Evolutionary conservation across 2,797 vertebrate genomes (phyloP).

Genomic region (Pseudochirops corinnae): DNA sequence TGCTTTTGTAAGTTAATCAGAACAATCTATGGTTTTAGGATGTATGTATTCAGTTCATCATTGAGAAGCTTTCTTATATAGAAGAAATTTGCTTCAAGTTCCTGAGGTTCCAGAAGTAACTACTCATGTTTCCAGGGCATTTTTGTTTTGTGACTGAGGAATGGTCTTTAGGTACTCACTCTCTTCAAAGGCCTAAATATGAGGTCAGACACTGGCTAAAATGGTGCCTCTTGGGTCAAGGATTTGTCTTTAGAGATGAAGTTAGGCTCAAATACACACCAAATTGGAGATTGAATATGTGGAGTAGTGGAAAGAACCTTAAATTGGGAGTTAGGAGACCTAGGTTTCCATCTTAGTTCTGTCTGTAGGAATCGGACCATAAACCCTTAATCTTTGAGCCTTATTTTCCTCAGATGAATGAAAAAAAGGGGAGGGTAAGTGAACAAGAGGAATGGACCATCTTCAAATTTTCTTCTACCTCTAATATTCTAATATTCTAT

Average conservation of each 20-base stretch:
- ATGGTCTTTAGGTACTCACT: not conserved
- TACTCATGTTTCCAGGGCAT: not conserved
- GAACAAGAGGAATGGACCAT: not conserved
- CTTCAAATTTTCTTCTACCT: not conserved
- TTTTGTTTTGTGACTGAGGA: not conserved
- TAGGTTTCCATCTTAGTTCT: not conserved
- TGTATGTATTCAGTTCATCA: not conserved
- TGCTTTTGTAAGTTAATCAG: not conserved
- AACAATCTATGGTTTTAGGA: not conserved
- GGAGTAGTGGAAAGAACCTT: not conserved
- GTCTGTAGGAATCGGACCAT: not conserved
- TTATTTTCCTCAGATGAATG: not conserved
- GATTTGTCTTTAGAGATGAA: not conserved
- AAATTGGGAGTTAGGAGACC: not conserved
- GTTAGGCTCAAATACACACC: not conserved
- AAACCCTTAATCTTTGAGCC: not conserved
- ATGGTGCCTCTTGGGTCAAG: not conserved
- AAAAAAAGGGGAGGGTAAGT: not conserved
- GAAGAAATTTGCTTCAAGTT: not conserved
- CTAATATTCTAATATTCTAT: not conserved
- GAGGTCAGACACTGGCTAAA: not conserved
- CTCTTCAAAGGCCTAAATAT: not conserved
- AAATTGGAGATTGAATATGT: not conserved
- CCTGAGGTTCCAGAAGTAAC: not conserved
- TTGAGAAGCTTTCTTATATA: not conserved